A percentile compares a stretch with the other conserved stretches of the same genome.
Conservation (phyloP, 64 coral and sea anemone species). For the Pachyseris speciosa region DNA sequence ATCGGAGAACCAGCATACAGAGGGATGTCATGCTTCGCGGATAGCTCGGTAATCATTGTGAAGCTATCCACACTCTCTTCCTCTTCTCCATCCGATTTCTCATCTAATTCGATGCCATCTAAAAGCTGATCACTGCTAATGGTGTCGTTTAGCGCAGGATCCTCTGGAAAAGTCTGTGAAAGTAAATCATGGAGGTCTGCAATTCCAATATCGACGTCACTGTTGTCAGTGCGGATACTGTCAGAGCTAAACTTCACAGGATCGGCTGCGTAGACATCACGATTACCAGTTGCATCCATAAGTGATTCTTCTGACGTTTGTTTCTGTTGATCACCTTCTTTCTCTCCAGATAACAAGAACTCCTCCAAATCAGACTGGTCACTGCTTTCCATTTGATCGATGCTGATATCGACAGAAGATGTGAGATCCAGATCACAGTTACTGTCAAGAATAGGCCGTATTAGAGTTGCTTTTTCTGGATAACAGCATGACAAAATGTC, state of each 20-base stretch:
- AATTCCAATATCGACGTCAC: not conserved
- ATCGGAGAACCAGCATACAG: slow-evolving; percentile 9
- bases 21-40: not conserved
- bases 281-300: not conserved
- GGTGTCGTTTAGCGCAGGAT: not conserved
- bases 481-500: not conserved
- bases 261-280: too few species aligned
- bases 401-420: too few species aligned
- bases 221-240: not conserved
- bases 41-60: not conserved
- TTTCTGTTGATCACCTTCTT: not conserved
- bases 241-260: too few species aligned
- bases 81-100: not conserved
- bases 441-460: too few species aligned
- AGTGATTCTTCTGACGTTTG: not conserved
- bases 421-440: too few species aligned
- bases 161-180: not conserved
- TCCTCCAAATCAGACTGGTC: not conserved
- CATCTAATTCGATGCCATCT: slow-evolving; percentile 2
- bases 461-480: too few species aligned
- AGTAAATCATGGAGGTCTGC: not conserved
- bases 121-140: not conserved
- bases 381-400: too few species aligned
- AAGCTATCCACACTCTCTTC: not conserved
- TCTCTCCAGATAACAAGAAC: not conserved